Evolutionary conservation across 2,797 vertebrate species (phyloP).

Genomic region (Helarctos malayanus): DNA sequence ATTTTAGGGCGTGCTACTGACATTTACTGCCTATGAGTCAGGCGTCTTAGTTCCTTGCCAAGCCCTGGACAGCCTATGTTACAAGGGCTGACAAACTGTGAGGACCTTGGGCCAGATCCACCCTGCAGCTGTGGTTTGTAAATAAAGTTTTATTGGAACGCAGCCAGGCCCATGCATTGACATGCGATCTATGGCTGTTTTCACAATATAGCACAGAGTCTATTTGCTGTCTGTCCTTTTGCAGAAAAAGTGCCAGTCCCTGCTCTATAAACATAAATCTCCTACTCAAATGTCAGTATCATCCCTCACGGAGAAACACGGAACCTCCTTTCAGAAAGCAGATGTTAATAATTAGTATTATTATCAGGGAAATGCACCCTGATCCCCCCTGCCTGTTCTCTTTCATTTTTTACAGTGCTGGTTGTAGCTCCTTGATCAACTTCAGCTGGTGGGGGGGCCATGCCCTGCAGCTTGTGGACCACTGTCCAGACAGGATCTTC

Average conservation of each 20-base stretch:
- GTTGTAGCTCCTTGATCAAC: not conserved
- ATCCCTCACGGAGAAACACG: not conserved
- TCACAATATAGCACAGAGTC: not conserved
- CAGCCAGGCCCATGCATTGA: not conserved
- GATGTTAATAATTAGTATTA: not conserved
- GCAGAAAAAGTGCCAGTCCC: not conserved
- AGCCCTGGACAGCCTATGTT: not conserved
- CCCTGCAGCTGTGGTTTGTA: not conserved
- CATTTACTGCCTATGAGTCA: not conserved
- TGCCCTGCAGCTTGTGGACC: not conserved
- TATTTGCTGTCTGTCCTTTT: not conserved
- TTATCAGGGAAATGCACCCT: not conserved
- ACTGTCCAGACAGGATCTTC: not conserved
- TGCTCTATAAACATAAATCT: not conserved
- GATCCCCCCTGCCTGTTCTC: not conserved
- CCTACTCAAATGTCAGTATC: not conserved
- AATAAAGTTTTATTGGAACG: conserved; percentile 25
- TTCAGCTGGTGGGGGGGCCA: not conserved
- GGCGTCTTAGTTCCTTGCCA: not conserved
- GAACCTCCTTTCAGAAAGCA: not conserved
- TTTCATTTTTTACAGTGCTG: not conserved
- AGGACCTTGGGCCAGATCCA: not conserved
- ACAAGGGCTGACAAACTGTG: not conserved
- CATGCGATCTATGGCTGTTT: not conserved
- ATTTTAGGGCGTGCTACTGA: not conserved